Percentiles rank a stretch among this genome's conserved stretches.
Conservation (phyloP, 2,797 vertebrate species). For the Oreochromis mossambicus region DNA sequence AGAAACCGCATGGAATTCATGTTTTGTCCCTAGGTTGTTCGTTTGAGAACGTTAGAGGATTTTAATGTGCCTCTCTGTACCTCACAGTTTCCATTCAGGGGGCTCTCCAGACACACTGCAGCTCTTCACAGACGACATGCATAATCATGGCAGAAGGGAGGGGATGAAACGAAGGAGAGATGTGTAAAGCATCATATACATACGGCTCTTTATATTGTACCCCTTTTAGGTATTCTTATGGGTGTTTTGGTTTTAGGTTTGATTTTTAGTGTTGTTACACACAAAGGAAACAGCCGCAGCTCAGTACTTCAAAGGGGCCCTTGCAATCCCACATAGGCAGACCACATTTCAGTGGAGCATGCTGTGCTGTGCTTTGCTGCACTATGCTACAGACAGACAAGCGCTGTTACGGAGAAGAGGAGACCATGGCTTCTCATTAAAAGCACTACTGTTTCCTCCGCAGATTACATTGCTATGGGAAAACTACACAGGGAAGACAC, state of each 20-base stretch:
- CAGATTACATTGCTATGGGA: constrained; percentile 54
- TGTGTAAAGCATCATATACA: constrained; percentile 78
- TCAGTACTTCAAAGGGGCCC: constrained; percentile 74
- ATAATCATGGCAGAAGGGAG: constrained; percentile 66
- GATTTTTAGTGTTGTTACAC: constrained; percentile 73
- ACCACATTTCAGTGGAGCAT: constrained; percentile 61
- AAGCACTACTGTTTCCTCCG: constrained; percentile 55
- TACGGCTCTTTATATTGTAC: constrained; percentile 72
- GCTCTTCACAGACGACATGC: constrained; percentile 75
- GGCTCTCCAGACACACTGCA: constrained; percentile 70
- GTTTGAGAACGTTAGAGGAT: constrained; percentile 76
- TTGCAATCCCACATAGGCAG: constrained; percentile 65
- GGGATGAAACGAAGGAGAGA: constrained; percentile 68
- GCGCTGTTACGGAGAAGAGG: constrained; percentile 45
- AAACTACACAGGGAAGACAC: constrained; percentile 55
- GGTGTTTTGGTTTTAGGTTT: constrained; percentile 79
- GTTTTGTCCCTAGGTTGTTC: constrained; percentile 83
- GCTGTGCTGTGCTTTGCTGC: constrained; percentile 46
- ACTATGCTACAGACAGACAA: constrained; percentile 49
- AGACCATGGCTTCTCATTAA: constrained; percentile 71
- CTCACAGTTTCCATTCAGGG: constrained; percentile 69
- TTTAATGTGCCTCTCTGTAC: constrained; percentile 67
- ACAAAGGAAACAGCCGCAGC: constrained; percentile 73
- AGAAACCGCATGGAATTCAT: constrained; percentile 65
- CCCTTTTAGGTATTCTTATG: constrained; percentile 82